phyloP scores from a whole-genome alignment of 2,888 invertebrate genomes.

The Elysia crispata region DNA sequence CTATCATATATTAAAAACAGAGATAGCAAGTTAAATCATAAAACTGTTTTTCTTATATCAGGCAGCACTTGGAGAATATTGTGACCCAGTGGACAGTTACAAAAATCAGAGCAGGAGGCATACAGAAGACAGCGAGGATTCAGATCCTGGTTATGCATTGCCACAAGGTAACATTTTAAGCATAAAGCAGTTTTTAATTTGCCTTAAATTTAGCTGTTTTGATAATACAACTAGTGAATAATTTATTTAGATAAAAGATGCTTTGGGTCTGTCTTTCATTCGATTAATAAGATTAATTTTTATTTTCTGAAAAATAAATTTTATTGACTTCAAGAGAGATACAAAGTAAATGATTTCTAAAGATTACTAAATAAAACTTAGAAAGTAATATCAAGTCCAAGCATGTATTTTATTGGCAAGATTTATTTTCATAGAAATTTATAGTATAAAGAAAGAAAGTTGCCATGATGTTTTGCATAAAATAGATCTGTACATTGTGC shows the following conservation, averaged over 20 bases:
- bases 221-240: no score
- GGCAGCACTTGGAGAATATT: conserved; percentile 44
- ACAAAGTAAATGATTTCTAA: not conserved
- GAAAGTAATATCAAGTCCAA: not conserved
- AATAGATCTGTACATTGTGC: no score
- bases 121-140: conserved; percentile 24
- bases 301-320: not conserved
- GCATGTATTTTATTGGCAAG: not conserved
- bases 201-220: no score
- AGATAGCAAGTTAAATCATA: no score
- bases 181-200: no score
- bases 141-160: conserved; percentile 46
- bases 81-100: conserved; percentile 43
- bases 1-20: no score
- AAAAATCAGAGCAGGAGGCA: not conserved
- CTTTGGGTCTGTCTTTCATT: no score
- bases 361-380: not conserved
- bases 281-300: not conserved
- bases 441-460: no score
- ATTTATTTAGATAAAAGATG: no score
- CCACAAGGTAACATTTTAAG: conserved; percentile 36
- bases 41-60: conserved; percentile 4
- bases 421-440: not conserved
- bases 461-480: no score
- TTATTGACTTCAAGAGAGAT: no score